Evolutionary conservation across 1,140 invertebrate species (phyloP).

Genomic region (Halyomorpha halys): DNA sequence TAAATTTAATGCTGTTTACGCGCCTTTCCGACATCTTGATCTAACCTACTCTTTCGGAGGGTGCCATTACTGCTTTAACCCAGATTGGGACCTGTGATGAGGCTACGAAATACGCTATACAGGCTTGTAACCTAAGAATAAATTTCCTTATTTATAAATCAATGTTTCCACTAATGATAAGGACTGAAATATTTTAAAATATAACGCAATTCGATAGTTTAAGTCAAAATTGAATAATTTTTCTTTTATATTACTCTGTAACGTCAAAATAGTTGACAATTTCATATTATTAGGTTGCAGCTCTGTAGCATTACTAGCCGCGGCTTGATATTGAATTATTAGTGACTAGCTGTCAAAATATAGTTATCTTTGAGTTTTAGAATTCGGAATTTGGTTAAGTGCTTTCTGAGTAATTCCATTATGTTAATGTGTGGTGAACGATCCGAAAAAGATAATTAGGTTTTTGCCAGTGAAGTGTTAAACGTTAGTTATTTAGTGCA

Average conservation of each 20-base stretch:
- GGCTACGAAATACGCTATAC: too few relatives aligned
- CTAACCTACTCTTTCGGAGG: background rate
- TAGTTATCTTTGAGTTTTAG: background rate
- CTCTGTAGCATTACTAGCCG: background rate
- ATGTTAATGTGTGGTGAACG: conserved; percentile 22
- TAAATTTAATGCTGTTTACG: background rate
- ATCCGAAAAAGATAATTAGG: conserved; percentile 10
- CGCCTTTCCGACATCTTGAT: conserved; percentile 5
- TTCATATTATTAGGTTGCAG: conserved; percentile 9
- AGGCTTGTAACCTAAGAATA: too few relatives aligned
- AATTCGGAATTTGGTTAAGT: background rate
- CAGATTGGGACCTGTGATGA: too few relatives aligned
- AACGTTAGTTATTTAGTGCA: background rate
- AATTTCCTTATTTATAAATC: too few relatives aligned
- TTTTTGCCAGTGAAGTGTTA: background rate
- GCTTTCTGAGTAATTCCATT: background rate
- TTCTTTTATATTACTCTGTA: too few relatives aligned
- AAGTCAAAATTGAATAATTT: too few relatives aligned
- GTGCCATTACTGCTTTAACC: background rate
- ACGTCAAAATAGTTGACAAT: too few relatives aligned
- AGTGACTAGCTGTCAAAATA: conserved; percentile 20
- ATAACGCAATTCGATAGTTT: too few relatives aligned
- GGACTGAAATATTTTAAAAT: too few relatives aligned
- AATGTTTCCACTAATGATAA: too few relatives aligned
- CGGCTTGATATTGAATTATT: conserved; percentile 11